A percentile compares a stretch with the other conserved stretches of the same genome.
These are phyloP conservation scores for Trissoscelio sp. DNA, from an alignment of 2,888 invertebrate genomes.

Conservation along the genomic window DNA sequence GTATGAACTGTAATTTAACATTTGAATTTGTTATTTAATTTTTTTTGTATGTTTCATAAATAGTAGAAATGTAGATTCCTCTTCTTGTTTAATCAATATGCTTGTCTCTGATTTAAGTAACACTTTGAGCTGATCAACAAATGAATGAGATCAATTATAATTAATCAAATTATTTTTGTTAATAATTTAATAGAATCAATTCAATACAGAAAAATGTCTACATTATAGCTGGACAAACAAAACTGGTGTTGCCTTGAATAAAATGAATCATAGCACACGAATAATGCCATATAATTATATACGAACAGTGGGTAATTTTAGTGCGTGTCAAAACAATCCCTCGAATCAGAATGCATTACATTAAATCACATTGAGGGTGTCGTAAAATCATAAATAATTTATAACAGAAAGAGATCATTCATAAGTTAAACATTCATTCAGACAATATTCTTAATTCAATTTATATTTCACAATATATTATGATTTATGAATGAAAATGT, in stretches of 20 bases:
- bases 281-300: conserved; percentile 62
- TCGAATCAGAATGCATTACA: conserved; percentile 1
- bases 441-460: no score
- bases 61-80: conserved; percentile 5
- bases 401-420: not conserved
- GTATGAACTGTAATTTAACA: no score
- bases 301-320: conserved; percentile 47
- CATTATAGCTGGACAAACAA: not conserved
- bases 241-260: not conserved
- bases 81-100: conserved; percentile 33
- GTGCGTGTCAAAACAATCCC: conserved; percentile 59
- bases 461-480: no score
- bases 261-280: conserved; percentile 55
- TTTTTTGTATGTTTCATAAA: not conserved
- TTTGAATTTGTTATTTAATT: not conserved
- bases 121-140: no score
- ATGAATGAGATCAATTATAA: no score
- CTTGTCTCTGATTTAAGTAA: no score
- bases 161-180: no score
- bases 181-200: no score
- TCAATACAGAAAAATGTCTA: no score
- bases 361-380: conserved; percentile 30
- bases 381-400: conserved; percentile 13
- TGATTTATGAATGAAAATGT: no score
- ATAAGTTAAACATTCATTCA: not conserved